phyloP scores from a whole-genome alignment of 2,888 invertebrate genomes.

The Ochropacha duplaris region DNA sequence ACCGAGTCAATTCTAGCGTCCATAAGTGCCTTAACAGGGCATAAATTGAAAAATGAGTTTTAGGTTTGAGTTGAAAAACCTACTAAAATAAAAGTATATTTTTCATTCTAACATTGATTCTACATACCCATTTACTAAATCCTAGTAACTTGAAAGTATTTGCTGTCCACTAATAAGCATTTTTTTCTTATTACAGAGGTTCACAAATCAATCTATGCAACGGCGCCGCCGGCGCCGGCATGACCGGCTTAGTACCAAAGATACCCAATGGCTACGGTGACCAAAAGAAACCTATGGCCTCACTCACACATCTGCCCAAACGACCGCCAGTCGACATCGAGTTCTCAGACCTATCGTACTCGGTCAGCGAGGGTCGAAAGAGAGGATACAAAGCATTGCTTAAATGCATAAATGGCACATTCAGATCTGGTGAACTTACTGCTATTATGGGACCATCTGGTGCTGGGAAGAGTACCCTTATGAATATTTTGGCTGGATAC shows the following conservation, averaged over 20 bases:
- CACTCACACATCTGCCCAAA: conserved; percentile 91
- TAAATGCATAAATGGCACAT: conserved; percentile 94
- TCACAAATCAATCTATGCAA: conserved; percentile 90
- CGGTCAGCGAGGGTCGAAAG: conserved; percentile 92
- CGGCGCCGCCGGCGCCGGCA: conserved; percentile 80
- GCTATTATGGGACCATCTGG: conserved; percentile 98
- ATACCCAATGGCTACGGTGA: conserved; percentile 88
- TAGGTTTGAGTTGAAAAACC: too few species aligned
- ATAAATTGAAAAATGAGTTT: too few species aligned
- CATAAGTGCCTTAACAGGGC: too few species aligned
- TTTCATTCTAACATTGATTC: too few species aligned
- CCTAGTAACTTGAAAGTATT: not conserved
- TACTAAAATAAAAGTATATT: too few species aligned
- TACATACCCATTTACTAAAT: too few species aligned
- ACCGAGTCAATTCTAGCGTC: too few species aligned
- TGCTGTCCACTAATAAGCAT: not conserved
- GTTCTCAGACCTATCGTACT: conserved; percentile 93
- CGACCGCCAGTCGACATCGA: conserved; percentile 95
- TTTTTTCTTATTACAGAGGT: conserved; percentile 72
- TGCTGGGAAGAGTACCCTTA: conserved; percentile 90
- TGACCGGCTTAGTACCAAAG: conserved; percentile 84
- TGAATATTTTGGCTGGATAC: conserved; percentile 95
- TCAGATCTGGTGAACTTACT: conserved; percentile 94
- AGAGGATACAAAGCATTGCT: conserved; percentile 93
- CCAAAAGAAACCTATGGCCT: conserved; percentile 88